Evolutionary conservation across 2,113 vertebrate species (phyloP).

Genomic region (Stegostoma tigrinum): DNA sequence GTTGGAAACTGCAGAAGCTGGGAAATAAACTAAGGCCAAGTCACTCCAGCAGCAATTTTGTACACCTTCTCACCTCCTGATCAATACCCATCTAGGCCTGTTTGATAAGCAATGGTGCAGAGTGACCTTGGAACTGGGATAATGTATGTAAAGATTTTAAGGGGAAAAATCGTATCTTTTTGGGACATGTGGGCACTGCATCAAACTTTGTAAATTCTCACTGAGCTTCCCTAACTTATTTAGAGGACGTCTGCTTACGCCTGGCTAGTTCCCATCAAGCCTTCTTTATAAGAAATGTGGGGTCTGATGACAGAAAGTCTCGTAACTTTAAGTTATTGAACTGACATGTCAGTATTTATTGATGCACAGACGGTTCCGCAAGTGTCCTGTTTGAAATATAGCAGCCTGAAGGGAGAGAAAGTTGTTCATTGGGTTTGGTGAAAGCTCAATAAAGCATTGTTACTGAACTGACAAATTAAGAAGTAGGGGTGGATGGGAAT

Average conservation of each 20-base stretch:
- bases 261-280: not conserved
- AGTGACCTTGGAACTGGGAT: not conserved
- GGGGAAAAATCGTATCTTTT: not conserved
- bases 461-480: conserved; percentile 20
- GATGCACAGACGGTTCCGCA: not conserved
- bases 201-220: not conserved
- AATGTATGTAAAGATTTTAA: not conserved
- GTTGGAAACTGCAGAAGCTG: not conserved
- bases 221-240: conserved; percentile 14
- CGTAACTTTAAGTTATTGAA: conserved; percentile 19
- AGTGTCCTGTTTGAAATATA: not conserved
- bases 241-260: not conserved
- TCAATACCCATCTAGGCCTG: not conserved
- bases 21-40: not conserved
- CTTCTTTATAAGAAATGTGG: not conserved
- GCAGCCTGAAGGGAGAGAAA: conserved; percentile 3
- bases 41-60: not conserved
- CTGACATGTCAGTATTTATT: conserved; percentile 25
- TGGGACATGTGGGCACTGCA: not conserved
- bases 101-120: not conserved
- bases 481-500: not conserved
- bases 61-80: not conserved
- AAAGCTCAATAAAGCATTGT: not conserved
- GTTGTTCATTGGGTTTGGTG: not conserved
- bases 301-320: not conserved